Base-by-base conservation (phyloP, 1,140 invertebrate genomes). In the Diorhabda sublineata region DNA sequence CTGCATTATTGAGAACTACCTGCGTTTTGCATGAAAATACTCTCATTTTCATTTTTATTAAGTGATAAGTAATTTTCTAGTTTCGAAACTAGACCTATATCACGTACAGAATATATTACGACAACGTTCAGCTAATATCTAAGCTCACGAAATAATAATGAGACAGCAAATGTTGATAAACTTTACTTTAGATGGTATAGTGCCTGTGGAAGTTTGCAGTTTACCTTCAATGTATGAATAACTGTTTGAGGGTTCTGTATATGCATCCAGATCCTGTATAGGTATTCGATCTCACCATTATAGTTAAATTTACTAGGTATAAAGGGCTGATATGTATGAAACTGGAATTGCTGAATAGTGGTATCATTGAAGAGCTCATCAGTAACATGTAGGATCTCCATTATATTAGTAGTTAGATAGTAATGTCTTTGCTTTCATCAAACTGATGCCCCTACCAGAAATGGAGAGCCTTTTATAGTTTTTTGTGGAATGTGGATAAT, bases 21-120 rank as follows among this genome's bases (percentile, higher is more conserved):
- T 11, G 58, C 58, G 2, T 59, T 59, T 8, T 8, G 5, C 58
- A 59, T 8, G 5, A 59, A 2, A 26, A 26, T 26, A 26, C 26
- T 26, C 9, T 11, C 11, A n/a, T 4, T 8, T 59, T 6, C 11
- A 11, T 59, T 59, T 5, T 59, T 11, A 11, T 59, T 59, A 8
- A 59, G 11, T n/a, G 58, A 59, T 59, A 59, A 41, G 11, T 59
- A 59, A 59, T 59, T 59, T 11, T 59, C 11, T 5, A 59, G 9
- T 1, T 5, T 59, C 5, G 58, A 59, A 11, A 59, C 58, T 52
- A 52, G 47, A 9, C 47, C 47, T 9, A 52, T 0, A 9, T 52
- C 9, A 6, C 47, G 5, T 1, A 52, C 47, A 52, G 47, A 52
- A 9, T 52, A 5, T 9, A 52, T 6, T 6, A 9, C 9, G 9